Conservation (phyloP, 2,888 invertebrate genomes). For the Doris montereyensis region DNA sequence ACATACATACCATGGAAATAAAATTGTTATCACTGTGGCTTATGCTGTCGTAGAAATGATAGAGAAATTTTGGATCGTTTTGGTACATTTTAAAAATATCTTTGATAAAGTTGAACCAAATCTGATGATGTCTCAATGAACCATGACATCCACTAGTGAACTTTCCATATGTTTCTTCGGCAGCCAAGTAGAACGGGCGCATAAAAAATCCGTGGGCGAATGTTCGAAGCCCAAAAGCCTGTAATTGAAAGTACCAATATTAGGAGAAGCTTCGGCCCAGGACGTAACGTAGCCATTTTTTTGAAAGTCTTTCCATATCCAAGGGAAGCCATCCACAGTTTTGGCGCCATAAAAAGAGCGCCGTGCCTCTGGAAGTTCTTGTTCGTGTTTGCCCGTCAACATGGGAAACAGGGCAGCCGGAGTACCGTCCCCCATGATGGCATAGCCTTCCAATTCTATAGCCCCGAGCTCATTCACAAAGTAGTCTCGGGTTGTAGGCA, state of each 20-base stretch:
- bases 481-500: slow-evolving; percentile 65
- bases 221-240: background rate
- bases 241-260: background rate
- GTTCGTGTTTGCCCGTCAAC: slow-evolving; percentile 79
- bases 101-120: background rate
- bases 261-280: background rate
- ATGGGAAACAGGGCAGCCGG: slow-evolving; percentile 84
- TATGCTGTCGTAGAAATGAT: background rate
- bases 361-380: slow-evolving; percentile 10
- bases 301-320: slow-evolving; percentile 14
- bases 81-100: background rate
- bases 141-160: background rate
- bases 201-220: background rate
- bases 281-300: slow-evolving; percentile 15
- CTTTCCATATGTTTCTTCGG: too few relatives aligned
- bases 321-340: background rate
- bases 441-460: slow-evolving; percentile 79
- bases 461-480: slow-evolving; percentile 62
- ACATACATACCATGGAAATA: background rate
- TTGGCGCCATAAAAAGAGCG: background rate
- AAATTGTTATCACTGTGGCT: slow-evolving; percentile 2
- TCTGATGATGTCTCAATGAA: background rate
- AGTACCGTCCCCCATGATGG: slow-evolving; percentile 74
- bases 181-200: background rate
- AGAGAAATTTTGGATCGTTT: background rate